Base-by-base conservation (phyloP, 2,113 vertebrate genomes). In the Tragelaphus scriptus region DNA sequence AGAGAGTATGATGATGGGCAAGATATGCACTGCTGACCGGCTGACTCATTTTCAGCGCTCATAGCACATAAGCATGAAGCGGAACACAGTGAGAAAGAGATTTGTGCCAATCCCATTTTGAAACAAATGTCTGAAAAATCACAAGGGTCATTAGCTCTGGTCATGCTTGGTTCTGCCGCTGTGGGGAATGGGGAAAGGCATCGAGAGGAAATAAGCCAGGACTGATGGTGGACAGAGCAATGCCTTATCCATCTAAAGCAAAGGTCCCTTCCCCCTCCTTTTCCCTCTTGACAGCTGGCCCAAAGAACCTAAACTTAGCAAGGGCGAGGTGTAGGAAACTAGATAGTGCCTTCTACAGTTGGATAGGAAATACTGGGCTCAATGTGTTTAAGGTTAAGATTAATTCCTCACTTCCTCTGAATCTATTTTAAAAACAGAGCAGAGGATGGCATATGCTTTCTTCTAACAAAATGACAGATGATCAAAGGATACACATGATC, bases 341-440 rank as follows among this genome's bases (percentile, higher is more conserved):
- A 99, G 99, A 99, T 99, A 99, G 98, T 97, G 85, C 85, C 88
- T 98, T 98, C 98, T 98, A 59, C 85, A 98, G 98, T 98, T 96
- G 98, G 98, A 98, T 97, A 99, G 99, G 99, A 99, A 99, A 99
- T 98, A 98, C 97, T 98, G 98, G 98, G 98, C 99, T 99, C 99
- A 99, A 98, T 99, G 98, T 99, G 99, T 98, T 98, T 98, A 98
- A 99, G 99, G 98, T 98, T 98, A 96, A 99, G 99, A 99, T 98
- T 99, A 99, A 99, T 98, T 98, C 98, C 98, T 95, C 90, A 99
- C 99, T 99, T 99, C 99, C 99, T 99, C 56, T 98, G 91, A 86
- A 92, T 98, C 98, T 99, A 99, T 99, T 99, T 99, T 99, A 98
- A 98, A 98, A 98, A 59, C 7, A 98, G 98, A 98, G 98, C 98